These are phyloP conservation scores for Micrasema longulum DNA, from an alignment of 1,140 invertebrate species.

Conservation along the genomic window DNA sequence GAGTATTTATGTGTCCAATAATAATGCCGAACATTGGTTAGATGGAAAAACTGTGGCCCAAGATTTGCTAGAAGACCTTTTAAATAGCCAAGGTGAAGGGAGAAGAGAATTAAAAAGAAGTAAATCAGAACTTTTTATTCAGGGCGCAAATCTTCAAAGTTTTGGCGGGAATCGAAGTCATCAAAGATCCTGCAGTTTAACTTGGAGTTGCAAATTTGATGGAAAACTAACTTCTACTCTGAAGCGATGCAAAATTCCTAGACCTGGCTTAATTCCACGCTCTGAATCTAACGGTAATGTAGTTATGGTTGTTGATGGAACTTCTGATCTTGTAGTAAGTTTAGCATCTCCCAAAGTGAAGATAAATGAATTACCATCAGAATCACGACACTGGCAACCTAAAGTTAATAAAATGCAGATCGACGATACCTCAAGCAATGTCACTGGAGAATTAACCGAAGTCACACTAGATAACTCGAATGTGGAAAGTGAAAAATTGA, in stretches of 20 bases:
- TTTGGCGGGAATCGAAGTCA: conserved; percentile 68
- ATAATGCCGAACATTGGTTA: conserved; percentile 61
- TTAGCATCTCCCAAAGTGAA: conserved; percentile 41
- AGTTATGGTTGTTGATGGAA: conserved; percentile 48
- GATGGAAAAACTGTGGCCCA: conserved; percentile 68
- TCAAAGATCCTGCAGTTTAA: conserved; percentile 75
- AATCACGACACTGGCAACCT: conserved; percentile 42
- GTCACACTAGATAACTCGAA: conserved; percentile 8
- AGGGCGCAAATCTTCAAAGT: conserved; percentile 65
- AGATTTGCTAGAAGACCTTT: conserved; percentile 74
- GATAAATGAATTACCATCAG: conserved; percentile 43
- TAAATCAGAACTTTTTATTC: conserved; percentile 72
- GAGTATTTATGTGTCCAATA: conserved; percentile 41
- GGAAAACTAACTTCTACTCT: conserved; percentile 71
- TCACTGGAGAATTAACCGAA: conserved; percentile 1
- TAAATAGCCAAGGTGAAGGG: conserved; percentile 67
- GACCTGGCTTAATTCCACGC: conserved; percentile 59
- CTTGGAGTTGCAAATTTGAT: conserved; percentile 75
- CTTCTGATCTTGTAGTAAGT: conserved; percentile 44
- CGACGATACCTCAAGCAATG: conserved; percentile 54
- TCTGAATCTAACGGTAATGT: conserved; percentile 61
- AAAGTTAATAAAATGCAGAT: conserved; percentile 51
- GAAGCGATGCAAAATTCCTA: conserved; percentile 75
- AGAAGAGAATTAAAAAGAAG: conserved; percentile 72
- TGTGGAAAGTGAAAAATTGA: neutral